Conservation (phyloP, 2,113 vertebrate species). For the Siniperca chuatsi region DNA sequence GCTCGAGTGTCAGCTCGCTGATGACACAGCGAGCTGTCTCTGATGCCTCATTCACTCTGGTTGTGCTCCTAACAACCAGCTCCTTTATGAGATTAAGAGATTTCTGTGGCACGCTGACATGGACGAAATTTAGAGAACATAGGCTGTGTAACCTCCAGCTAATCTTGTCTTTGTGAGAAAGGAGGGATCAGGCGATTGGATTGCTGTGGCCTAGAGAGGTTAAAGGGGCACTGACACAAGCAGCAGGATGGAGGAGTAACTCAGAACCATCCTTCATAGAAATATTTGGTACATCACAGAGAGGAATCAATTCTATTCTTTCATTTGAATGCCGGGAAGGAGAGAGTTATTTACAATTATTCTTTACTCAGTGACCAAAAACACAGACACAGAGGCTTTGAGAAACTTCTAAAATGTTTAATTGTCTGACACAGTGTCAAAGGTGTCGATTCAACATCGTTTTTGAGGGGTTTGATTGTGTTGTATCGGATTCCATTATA, state of each 20-base stretch:
- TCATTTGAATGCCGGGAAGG: not conserved
- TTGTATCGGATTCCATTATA: not conserved
- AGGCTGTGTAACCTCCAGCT: slow-evolving; percentile 82
- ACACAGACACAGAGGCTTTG: not conserved
- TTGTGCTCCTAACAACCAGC: slow-evolving; percentile 73
- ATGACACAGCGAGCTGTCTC: slow-evolving; percentile 11
- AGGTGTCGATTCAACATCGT: not conserved
- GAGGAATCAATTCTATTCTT: not conserved
- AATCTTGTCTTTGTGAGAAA: slow-evolving; percentile 82
- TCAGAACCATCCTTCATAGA: not conserved
- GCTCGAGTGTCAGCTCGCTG: not conserved
- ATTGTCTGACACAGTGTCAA: not conserved
- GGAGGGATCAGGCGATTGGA: slow-evolving; percentile 72
- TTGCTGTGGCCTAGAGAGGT: slow-evolving; percentile 64
- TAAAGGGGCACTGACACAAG: slow-evolving; percentile 56
- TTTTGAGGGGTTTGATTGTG: not conserved
- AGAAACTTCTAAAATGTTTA: not conserved
- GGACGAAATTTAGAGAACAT: slow-evolving; percentile 82
- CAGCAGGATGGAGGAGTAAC: not conserved
- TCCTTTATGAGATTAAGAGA: slow-evolving; percentile 84
- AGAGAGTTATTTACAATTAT: not conserved
- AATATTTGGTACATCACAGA: not conserved
- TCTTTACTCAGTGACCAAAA: not conserved
- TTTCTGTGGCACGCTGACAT: slow-evolving; percentile 82
- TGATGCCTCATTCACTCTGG: slow-evolving; percentile 45